A percentile compares a stretch with the other conserved stretches of the same genome.
phyloP scores from a whole-genome alignment of 1,140 invertebrate species.

The Ericerus pela region DNA sequence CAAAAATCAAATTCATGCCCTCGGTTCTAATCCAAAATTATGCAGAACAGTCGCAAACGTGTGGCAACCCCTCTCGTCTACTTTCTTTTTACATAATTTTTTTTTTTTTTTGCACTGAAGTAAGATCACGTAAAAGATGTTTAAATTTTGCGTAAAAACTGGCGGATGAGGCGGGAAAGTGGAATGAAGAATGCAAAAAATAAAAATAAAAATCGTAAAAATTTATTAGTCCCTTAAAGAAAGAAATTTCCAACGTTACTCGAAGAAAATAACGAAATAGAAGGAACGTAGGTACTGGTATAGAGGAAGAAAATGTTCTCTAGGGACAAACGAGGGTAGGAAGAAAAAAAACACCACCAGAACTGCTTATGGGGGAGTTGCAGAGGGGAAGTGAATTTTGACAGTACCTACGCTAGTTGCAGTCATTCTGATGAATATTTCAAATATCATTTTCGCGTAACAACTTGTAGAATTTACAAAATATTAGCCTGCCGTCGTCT shows the following conservation, averaged over 20 bases:
- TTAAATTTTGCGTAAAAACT: too few relatives aligned
- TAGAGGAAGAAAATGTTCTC: not conserved
- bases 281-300: not conserved
- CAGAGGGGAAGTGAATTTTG: too few relatives aligned
- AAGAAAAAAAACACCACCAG: not conserved
- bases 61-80: too few relatives aligned
- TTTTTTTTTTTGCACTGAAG: too few relatives aligned
- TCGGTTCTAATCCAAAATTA: too few relatives aligned
- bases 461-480: not conserved
- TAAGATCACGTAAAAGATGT: not conserved
- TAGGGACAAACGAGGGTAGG: not conserved
- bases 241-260: not conserved
- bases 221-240: not conserved
- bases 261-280: not conserved
- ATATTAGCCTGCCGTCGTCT: not conserved
- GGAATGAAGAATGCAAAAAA: not conserved
- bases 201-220: not conserved
- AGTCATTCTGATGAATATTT: not conserved
- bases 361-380: not conserved
- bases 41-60: too few relatives aligned
- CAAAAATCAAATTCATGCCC: too few relatives aligned
- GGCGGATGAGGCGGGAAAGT: too few relatives aligned
- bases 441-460: not conserved
- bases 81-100: too few relatives aligned
- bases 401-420: too few relatives aligned